A percentile compares a stretch with the other conserved stretches of the same genome.
Conservation (phyloP, 2,113 vertebrate species). For the Suncus etruscus region DNA sequence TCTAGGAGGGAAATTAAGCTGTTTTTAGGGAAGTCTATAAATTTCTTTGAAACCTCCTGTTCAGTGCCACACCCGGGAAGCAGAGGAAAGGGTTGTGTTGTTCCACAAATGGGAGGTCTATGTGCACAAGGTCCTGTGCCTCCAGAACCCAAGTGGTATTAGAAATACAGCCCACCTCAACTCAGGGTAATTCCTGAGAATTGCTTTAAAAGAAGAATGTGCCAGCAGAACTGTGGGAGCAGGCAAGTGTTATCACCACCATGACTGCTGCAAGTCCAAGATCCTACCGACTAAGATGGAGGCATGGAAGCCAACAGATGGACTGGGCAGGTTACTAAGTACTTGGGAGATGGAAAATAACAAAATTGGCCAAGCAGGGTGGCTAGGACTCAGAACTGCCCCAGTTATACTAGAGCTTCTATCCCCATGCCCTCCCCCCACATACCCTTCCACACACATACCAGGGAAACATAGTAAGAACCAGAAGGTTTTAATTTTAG, state of each 20-base stretch:
- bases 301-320: neutral
- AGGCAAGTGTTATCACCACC: neutral
- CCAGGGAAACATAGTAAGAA: neutral
- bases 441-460: too few relatives aligned
- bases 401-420: rapidly evolving
- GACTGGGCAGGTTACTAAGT: too few relatives aligned
- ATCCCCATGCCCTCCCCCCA: too few relatives aligned
- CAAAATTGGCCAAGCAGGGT: neutral
- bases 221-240: rapidly evolving
- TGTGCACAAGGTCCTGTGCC: neutral
- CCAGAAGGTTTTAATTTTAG: neutral
- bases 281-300: too few relatives aligned
- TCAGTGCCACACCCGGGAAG: neutral
- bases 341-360: too few relatives aligned
- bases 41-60: neutral
- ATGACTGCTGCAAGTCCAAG: too few relatives aligned
- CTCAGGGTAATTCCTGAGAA: neutral
- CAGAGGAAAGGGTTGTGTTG: neutral
- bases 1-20: neutral
- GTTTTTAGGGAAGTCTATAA: too few relatives aligned
- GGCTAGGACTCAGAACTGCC: neutral
- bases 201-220: neutral
- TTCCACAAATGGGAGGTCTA: too few relatives aligned
- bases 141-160: neutral
- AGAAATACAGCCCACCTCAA: neutral